phyloP scores from a whole-genome alignment of 1,140 invertebrate genomes.

The Caenorhabditis inopinata region DNA sequence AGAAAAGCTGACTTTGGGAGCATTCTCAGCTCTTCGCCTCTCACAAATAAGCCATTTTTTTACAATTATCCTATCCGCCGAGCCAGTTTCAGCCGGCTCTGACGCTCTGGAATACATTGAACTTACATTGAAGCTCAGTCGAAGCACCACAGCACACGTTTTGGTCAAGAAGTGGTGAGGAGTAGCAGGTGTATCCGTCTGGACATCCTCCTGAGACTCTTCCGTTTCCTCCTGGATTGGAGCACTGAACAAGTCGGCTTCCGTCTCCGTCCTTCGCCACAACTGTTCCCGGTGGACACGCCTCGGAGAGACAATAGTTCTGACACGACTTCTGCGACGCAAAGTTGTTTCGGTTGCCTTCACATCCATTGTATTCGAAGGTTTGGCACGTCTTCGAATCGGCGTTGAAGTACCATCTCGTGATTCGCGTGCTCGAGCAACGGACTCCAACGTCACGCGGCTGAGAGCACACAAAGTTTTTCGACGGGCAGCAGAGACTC shows the following conservation, averaged over 20 bases:
- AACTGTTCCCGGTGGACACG: conserved; percentile 64
- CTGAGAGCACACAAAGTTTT: conserved; percentile 64
- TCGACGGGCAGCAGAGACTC: conserved; percentile 62
- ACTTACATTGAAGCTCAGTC: conserved; percentile 60
- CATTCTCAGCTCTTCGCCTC: too few relatives aligned
- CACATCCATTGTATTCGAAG: conserved; percentile 66
- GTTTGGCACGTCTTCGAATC: conserved; percentile 64
- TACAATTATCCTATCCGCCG: too few relatives aligned
- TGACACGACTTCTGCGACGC: conserved; percentile 64
- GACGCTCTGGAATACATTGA: neutral
- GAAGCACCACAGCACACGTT: conserved; percentile 65
- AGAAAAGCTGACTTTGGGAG: too few relatives aligned
- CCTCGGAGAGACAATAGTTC: conserved; percentile 64
- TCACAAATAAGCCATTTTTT: too few relatives aligned
- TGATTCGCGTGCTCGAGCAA: conserved; percentile 59
- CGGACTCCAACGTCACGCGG: conserved; percentile 63
- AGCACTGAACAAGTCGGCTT: conserved; percentile 59
- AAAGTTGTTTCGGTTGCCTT: conserved; percentile 66
- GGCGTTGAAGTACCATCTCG: conserved; percentile 65
- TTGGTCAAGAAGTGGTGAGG: conserved; percentile 61
- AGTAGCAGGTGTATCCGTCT: conserved; percentile 64
- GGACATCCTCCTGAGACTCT: conserved; percentile 64
- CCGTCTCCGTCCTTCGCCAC: conserved; percentile 62
- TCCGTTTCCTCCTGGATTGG: conserved; percentile 62
- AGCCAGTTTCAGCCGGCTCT: too few relatives aligned